Conservation (phyloP, 2,797 vertebrate species). For the Gallinago stenura region DNA sequence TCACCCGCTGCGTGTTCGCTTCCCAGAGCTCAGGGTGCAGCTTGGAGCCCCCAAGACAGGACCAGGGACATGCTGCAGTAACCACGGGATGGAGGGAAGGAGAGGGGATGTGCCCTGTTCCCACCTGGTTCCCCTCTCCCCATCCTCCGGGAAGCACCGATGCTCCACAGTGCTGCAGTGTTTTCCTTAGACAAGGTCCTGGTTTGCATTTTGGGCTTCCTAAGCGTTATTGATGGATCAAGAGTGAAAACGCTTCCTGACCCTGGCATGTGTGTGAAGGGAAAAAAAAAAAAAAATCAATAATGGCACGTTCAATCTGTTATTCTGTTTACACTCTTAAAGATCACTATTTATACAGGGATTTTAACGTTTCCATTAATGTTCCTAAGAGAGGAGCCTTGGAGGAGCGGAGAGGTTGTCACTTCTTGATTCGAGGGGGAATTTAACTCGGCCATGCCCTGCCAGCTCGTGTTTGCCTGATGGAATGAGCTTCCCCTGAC, state of each 20-base stretch:
- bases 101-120: background rate
- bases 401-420: background rate
- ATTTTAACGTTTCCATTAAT: background rate
- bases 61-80: too few relatives aligned
- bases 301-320: background rate
- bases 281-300: background rate
- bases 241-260: conserved; percentile 17
- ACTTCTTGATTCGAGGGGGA: background rate
- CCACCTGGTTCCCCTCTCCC: accelerated
- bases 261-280: background rate
- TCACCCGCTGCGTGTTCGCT: background rate
- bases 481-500: background rate
- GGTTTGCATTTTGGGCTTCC: conserved; percentile 17
- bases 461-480: accelerated
- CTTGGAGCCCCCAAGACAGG: background rate
- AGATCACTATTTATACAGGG: conserved; percentile 23
- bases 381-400: background rate
- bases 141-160: background rate
- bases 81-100: background rate
- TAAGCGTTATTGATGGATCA: conserved; percentile 1
- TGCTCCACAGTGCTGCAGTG: background rate
- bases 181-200: background rate
- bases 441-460: background rate
- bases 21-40: background rate
- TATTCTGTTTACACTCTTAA: conserved; percentile 9